These are phyloP conservation scores for Gambelia wislizenii DNA, from an alignment of 2,797 vertebrate species.

Conservation along the genomic window DNA sequence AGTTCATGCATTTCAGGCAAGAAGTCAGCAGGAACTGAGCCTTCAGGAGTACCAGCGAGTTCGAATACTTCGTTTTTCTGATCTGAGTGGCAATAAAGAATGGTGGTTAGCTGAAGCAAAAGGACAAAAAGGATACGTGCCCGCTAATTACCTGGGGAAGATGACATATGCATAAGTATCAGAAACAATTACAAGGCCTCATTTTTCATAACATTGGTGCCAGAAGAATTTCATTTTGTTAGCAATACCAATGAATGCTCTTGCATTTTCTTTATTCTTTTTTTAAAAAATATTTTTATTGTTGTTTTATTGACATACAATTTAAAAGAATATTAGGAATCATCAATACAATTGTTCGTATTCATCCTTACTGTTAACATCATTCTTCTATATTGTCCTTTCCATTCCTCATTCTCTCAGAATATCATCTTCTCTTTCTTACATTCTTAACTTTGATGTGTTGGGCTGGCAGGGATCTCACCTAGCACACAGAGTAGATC, in stretches of 20 bases:
- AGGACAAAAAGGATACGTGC: constrained; percentile 94
- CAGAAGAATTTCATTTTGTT: constrained; percentile 38
- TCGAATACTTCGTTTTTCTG: constrained; percentile 90
- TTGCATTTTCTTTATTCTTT: neutral
- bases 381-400: no score
- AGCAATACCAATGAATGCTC: neutral
- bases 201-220: constrained; percentile 30
- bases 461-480: neutral
- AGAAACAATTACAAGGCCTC: constrained; percentile 22
- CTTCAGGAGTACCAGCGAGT: constrained; percentile 93
- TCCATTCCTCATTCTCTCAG: no score
- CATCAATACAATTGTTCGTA: no score
- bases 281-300: no score
- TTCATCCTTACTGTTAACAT: no score
- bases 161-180: constrained; percentile 92
- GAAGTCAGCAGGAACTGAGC: constrained; percentile 93
- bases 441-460: neutral
- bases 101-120: constrained; percentile 97
- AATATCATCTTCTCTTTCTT: no score
- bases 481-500: neutral
- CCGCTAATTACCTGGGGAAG: constrained; percentile 95
- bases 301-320: no score
- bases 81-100: constrained; percentile 94
- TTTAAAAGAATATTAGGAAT: no score
- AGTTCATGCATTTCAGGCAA: constrained; percentile 93